Evolutionary conservation across 2,888 invertebrate species (phyloP), one percentile per base, ranked within the genome.

Genomic region (Rhagonycha lutea): DNA sequence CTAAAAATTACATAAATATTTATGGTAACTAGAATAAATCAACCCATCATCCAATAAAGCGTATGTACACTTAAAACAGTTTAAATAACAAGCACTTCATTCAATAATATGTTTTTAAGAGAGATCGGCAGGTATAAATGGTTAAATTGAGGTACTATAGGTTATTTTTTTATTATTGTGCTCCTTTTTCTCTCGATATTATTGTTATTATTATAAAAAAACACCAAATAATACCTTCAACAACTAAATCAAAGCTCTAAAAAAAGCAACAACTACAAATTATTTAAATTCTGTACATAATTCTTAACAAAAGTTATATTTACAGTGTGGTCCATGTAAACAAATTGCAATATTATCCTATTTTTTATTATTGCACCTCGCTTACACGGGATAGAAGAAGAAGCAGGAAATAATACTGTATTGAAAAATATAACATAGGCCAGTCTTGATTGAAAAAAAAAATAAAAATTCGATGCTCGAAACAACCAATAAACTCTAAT

Each of bases 11-110:
- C 69, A 74, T 78, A 79, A 77, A 79, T 77, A 83, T 82, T 82
- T 81, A 82, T 86, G 86, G 86, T 86, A 86, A 86, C 86, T 86
- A 85, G 84, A 82, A 80, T 80, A 81, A 82, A 83, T 82, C 84
- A 85, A 83, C 85, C 85, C 85, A 83, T 82, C 77, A 77, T 81
- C 80, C 81, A 80, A 77, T 75, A 76, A 65, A 74, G 69, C 71
- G 62, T 61, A 71, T 76, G 73, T 69, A 76, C 70, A 68, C 70
- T 77, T 69, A 75, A 68, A 70, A 23, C 18, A 72, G 32, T 32
- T 70, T 65, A 77, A 69, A 60, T 61, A 32, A 63, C 68, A 61
- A 69, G 24, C 18, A 62, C 62, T 65, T 24, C 47, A 47, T 65
- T 65, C 18, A 32, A 69, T 60, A 14, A 60, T 14, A 69, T 18